phyloP scores from a whole-genome alignment of 2,797 vertebrate genomes.

The Siniperca obscura region DNA sequence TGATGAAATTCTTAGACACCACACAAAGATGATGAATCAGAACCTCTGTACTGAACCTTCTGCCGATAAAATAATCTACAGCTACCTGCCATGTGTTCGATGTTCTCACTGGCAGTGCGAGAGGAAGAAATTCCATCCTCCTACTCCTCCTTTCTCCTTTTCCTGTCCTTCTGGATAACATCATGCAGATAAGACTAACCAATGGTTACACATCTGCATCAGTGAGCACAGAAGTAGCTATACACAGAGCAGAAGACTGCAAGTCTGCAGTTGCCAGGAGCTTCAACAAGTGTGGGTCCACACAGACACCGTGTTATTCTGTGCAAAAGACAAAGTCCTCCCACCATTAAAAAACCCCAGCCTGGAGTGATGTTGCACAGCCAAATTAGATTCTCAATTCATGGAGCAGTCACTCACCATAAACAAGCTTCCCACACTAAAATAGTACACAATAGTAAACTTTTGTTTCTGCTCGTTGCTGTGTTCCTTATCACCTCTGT shows the following conservation, averaged over 20 bases:
- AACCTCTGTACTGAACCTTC: conserved; percentile 3
- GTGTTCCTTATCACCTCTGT: conserved; percentile 35
- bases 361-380: conserved; percentile 1
- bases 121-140: neutral
- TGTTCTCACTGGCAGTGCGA: neutral
- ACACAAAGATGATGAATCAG: neutral
- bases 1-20: conserved; percentile 13
- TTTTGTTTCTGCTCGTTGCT: conserved; percentile 18
- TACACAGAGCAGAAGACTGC: conserved; percentile 32
- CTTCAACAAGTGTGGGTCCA: conserved; percentile 38
- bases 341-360: neutral
- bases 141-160: neutral
- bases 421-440: conserved; percentile 22
- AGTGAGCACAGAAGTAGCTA: conserved; percentile 39
- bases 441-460: conserved; percentile 18
- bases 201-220: conserved; percentile 29
- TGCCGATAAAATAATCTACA: conserved; percentile 4
- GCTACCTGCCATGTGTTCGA: neutral
- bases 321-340: conserved; percentile 4
- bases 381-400: conserved; percentile 18
- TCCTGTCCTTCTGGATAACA: conserved; percentile 27
- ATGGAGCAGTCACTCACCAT: neutral
- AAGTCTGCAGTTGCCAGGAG: conserved; percentile 33
- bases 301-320: conserved; percentile 20
- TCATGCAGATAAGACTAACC: conserved; percentile 34